Base-by-base conservation (phyloP, 1,140 invertebrate genomes). In the Oedothorax gibbosus region DNA sequence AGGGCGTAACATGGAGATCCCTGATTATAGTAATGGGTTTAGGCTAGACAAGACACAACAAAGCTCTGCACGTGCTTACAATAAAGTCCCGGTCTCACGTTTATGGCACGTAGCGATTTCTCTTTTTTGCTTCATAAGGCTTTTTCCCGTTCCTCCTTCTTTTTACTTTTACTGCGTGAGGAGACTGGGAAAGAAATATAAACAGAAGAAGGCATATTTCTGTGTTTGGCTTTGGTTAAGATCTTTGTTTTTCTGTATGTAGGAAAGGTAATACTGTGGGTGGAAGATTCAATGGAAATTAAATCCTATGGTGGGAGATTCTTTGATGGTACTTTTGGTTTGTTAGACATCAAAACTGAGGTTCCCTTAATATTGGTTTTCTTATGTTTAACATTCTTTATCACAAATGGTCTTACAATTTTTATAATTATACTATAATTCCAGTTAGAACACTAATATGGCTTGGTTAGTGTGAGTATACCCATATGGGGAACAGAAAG, bases 31-130 rank as follows among this genome's bases (percentile, higher is more conserved):
- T 73, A 82, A 82, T 82, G 80, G 80, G 73, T 82, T 82, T 82
- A 73, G 80, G 80, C 80, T 73, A 82, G 80, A 82, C 80, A 82
- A 82, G 80, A 82, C 80, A 73, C 80, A 82, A 82, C 80, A 82
- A 73, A 82, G 80, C 69, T 71, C 21, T 50, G 69, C 57, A 71
- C 80, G 80, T 82, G 80, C 80, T 72, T 73, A 49, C 80, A 82
- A 82, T 82, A 82, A 82, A 82, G 68, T 73, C 69, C 50, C 20
- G n/a, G 80, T 57, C 69, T 82, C 80, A 73, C 80, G 69, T 82
- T 82, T 82, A 82, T 64, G 49, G 80, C 80, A 82, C 80, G 80
- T 82, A 62, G n/a, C 54, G 49, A 53, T 35, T 80, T 72, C 57
- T 18, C 68, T 73, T 71, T 73, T 73, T 82, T 18, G 57, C 57